Percentiles rank a stretch among this genome's conserved stretches.
These are phyloP conservation scores for Plectrocnemia conspersa DNA, from an alignment of 1,140 invertebrate species.

Conservation along the genomic window DNA sequence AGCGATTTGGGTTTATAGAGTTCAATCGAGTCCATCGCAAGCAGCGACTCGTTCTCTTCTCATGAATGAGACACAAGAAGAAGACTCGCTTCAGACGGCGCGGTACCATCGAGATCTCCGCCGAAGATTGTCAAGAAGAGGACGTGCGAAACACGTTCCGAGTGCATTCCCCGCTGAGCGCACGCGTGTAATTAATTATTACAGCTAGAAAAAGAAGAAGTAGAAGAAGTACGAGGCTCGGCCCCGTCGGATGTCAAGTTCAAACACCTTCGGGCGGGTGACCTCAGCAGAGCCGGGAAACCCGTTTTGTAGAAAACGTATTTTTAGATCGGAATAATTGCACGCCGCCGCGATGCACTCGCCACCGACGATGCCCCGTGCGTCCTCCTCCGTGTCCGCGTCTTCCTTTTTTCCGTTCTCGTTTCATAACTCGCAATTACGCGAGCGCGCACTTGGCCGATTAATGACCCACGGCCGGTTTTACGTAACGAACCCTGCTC, in stretches of 20 bases:
- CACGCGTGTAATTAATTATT: not conserved
- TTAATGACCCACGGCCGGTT: no score
- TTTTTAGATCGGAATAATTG: conserved; percentile 12
- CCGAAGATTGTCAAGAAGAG: not conserved
- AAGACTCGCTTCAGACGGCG: no score
- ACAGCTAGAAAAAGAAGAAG: not conserved
- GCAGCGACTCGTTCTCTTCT: not conserved
- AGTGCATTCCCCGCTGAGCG: not conserved
- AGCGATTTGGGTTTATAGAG: no score
- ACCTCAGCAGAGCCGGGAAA: conserved; percentile 14
- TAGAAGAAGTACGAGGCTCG: not conserved
- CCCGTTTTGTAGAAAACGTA: conserved; percentile 13
- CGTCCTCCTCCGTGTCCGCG: no score
- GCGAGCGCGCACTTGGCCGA: no score
- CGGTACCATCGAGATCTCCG: no score
- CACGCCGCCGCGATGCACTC: conserved; percentile 8
- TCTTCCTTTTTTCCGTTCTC: no score
- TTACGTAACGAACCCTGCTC: no score
- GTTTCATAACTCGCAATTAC: no score
- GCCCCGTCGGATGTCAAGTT: conserved; percentile 16
- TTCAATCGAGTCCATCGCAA: conserved; percentile 16
- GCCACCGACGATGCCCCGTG: no score
- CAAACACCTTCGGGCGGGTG: conserved; percentile 20
- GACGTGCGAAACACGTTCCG: not conserved
- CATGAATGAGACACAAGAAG: not conserved